Base-by-base conservation (phyloP, 2,797 vertebrate genomes). In the Eutrigla gurnardus region DNA sequence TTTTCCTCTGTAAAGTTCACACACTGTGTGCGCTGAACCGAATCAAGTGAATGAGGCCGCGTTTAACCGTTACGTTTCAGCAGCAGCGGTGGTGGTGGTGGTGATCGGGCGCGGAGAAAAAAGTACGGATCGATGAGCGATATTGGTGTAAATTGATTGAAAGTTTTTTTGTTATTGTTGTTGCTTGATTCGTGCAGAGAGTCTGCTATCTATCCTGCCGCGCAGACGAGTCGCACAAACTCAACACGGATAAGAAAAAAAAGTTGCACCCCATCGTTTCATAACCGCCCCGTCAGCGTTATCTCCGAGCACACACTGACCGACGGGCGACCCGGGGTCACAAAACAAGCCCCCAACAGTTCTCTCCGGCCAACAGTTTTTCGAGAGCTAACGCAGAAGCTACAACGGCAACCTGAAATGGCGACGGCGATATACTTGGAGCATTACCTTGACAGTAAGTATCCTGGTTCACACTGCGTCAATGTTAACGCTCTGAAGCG, bases 361-460 rank as follows among this genome's bases (percentile, higher is more conserved):
- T 25, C 57, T 62, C 65, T 61, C 52, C n/a, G 14, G 47, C 57
- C 89, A 70, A 47, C 65, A 67, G 37, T 53, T 32, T 53, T 33
- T 25, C 40, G 43, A 52, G 46, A 50, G 80, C 81, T 77, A 78
- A 88, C 90, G 86, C 89, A 89, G 70, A 60, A 80, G 88, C 78
- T 86, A 81, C 78, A 71, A 14, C 60, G 87, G 81, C 88, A 82
- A 80, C 40, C 84, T 70, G 90, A 94, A 86, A 98, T 98, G 97
- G 97, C 97, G 94, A 97, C 97, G 61, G 97, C 97, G 84, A 97
- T 99, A 94, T 99, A 98, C 87, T 93, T 99, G 93, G 97, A 99
- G 88, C 97, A 99, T 94, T 98, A 98, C 87, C 95, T 98, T 80
- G 97, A 99, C 93, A 99, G 97, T 99, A 86, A 97, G 97, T 94